Evolutionary conservation across 2,113 vertebrate species (phyloP).

Genomic region (Osmerus mordax): DNA sequence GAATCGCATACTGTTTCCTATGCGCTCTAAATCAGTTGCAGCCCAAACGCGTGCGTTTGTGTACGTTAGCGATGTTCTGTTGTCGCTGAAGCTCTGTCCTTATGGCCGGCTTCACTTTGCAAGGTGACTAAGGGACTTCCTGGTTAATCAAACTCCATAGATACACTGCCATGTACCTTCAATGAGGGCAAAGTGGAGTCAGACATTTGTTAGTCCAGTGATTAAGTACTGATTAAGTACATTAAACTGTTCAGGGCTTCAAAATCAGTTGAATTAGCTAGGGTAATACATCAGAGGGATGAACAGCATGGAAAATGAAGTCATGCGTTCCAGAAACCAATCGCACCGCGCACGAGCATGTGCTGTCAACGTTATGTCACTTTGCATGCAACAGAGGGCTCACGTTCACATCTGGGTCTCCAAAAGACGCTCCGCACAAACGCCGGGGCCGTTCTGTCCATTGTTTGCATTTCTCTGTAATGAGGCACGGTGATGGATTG

Average conservation of each 20-base stretch:
- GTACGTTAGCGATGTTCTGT: conserved; percentile 46
- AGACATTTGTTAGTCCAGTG: conserved; percentile 37
- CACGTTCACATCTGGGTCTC: conserved; percentile 51
- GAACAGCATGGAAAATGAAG: conserved; percentile 62
- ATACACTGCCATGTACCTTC: not conserved
- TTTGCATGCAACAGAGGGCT: conserved; percentile 59
- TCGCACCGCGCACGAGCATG: conserved; percentile 19
- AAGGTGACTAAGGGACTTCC: conserved; percentile 34
- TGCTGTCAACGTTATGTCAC: conserved; percentile 59
- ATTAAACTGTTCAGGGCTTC: conserved; percentile 32
- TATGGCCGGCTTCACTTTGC: not conserved
- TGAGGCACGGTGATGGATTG: conserved; percentile 54
- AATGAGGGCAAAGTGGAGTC: conserved; percentile 35
- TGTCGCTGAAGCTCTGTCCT: conserved; percentile 45
- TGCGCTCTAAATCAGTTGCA: conserved; percentile 50
- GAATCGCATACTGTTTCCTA: conserved; percentile 53
- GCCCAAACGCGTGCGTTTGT: conserved; percentile 24
- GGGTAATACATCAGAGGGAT: conserved; percentile 53
- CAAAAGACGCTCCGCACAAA: conserved; percentile 45
- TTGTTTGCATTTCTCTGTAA: conserved; percentile 68
- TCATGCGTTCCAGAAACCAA: too few species aligned
- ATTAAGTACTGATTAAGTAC: conserved; percentile 49
- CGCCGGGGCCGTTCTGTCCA: conserved; percentile 42
- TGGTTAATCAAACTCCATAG: too few species aligned
- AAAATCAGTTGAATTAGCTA: conserved; percentile 44